A percentile compares a stretch with the other conserved stretches of the same genome.
These are phyloP conservation scores for Plecturocebus donacophilus DNA, from an alignment of 2,113 vertebrate species.

Conservation along the genomic window DNA sequence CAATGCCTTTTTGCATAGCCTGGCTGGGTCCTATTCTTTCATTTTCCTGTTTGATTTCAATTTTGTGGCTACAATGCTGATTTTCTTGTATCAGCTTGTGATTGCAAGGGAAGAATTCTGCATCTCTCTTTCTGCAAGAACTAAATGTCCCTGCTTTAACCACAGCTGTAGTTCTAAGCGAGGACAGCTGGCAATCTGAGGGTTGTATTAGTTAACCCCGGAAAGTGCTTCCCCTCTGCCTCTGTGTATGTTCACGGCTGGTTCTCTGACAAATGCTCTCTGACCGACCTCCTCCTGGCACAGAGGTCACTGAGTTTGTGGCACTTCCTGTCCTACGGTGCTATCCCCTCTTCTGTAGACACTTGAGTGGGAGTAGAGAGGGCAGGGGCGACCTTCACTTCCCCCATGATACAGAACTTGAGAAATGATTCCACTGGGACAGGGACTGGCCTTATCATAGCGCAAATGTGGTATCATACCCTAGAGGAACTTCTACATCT, in stretches of 20 bases:
- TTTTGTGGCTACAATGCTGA: not conserved
- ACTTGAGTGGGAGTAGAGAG: not conserved
- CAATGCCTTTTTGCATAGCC: not conserved
- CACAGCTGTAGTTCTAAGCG: fast-evolving
- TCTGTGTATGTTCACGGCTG: not conserved
- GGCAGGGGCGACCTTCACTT: not conserved
- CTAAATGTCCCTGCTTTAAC: not conserved
- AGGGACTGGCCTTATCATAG: not conserved
- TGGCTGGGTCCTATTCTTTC: not conserved
- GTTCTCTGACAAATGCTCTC: not conserved
- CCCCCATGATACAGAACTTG: not conserved
- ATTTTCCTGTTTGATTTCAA: not conserved
- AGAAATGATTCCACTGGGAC: not conserved
- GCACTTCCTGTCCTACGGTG: not conserved
- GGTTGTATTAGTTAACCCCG: not conserved
- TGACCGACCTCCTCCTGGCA: not conserved
- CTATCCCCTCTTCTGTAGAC: not conserved
- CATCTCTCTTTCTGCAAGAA: not conserved
- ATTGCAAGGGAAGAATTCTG: not conserved
- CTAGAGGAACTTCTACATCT: not conserved
- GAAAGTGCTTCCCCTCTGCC: not conserved
- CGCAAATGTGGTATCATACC: not conserved
- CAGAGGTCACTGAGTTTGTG: not conserved
- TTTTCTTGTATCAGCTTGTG: not conserved
- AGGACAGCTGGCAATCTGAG: not conserved